These are phyloP conservation scores for Thaumatotibia leucotreta DNA, from an alignment of 1,140 invertebrate genomes.

Conservation along the genomic window DNA sequence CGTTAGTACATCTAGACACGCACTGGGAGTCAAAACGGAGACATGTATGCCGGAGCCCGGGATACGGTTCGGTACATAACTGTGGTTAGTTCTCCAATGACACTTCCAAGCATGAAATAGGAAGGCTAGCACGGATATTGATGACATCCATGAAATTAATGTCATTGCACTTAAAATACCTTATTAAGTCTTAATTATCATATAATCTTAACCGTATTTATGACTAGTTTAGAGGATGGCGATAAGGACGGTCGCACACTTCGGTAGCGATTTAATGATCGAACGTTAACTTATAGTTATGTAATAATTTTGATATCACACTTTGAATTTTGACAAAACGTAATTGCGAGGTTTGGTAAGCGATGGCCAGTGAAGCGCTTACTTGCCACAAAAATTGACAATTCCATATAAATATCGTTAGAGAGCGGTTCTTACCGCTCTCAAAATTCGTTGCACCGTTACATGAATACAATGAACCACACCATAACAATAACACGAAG, in stretches of 20 bases:
- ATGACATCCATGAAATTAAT: not conserved
- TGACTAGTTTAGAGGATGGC: constrained; percentile 76
- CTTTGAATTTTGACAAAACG: constrained; percentile 64
- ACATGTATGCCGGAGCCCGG: not conserved
- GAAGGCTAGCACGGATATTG: not conserved
- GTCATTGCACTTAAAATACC: not conserved
- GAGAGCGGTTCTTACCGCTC: constrained; percentile 18
- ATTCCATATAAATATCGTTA: constrained; percentile 25
- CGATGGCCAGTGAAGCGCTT: constrained; percentile 26
- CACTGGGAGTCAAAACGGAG: constrained; percentile 33
- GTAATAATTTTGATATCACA: constrained; percentile 61
- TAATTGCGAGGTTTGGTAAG: constrained; percentile 60
- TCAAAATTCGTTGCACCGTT: constrained; percentile 21
- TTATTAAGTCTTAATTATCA: constrained; percentile 19
- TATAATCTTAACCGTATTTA: constrained; percentile 55
- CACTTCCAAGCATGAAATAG: not conserved
- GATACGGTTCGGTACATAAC: not conserved
- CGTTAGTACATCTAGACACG: constrained; percentile 64
- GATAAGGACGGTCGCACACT: constrained; percentile 71
- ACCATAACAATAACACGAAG: constrained; percentile 57
- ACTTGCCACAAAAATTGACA: constrained; percentile 30
- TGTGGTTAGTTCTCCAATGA: not conserved
- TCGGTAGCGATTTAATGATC: constrained; percentile 63
- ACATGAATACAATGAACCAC: constrained; percentile 44
- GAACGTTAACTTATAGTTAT: constrained; percentile 60